Evolutionary conservation across 2,797 vertebrate species (phyloP).

Genomic region (Spondyliosoma cantharus): DNA sequence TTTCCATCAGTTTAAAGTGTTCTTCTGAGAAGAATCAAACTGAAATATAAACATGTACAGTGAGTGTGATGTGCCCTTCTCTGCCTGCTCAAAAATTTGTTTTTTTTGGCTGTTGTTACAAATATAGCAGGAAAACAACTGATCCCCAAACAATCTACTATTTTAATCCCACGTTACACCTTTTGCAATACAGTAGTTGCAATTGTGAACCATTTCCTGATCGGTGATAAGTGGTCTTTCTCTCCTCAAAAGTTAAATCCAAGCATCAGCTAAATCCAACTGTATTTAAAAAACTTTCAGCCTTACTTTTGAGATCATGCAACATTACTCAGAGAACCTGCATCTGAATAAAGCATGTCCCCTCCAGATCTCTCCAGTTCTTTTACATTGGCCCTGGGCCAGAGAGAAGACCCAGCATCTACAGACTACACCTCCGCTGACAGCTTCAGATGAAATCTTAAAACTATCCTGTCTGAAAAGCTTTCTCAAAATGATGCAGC

Average conservation of each 20-base stretch:
- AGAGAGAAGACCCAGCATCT: background rate
- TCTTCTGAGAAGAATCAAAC: conserved; percentile 15
- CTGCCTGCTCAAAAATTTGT: background rate
- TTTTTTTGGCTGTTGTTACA: background rate
- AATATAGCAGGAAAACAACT: background rate
- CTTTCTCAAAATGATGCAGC: conserved; percentile 11
- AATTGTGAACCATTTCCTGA: background rate
- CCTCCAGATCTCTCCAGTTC: background rate
- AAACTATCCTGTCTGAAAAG: background rate
- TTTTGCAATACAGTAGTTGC: background rate
- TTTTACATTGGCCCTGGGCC: background rate
- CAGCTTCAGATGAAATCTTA: conserved; percentile 23
- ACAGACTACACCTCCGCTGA: conserved; percentile 7
- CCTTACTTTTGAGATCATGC: background rate
- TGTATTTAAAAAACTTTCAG: background rate
- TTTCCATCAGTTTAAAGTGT: conserved; percentile 33
- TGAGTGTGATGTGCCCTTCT: background rate
- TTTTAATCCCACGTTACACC: background rate
- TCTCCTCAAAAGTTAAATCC: background rate
- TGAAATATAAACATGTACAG: background rate
- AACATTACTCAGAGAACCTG: background rate
- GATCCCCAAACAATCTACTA: background rate
- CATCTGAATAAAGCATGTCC: background rate
- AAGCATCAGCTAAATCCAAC: background rate
- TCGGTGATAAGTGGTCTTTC: too few species aligned